phyloP scores from a whole-genome alignment of 2,888 invertebrate species.

The Idaea straminata region DNA sequence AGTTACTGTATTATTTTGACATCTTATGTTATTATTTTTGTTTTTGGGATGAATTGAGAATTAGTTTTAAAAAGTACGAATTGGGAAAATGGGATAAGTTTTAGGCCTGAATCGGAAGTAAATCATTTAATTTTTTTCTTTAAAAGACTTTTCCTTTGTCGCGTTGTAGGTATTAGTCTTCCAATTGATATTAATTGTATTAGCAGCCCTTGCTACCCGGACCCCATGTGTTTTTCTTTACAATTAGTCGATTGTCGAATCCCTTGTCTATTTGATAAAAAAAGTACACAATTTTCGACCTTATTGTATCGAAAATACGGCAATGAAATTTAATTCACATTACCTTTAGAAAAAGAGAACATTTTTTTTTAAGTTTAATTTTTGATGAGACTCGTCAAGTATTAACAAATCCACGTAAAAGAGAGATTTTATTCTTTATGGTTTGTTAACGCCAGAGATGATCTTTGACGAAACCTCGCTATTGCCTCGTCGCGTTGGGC shows the following conservation, averaged over 20 bases:
- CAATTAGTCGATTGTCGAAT: constrained; percentile 61
- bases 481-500: no score
- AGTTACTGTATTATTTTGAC: no score
- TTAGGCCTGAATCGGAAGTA: constrained; percentile 14
- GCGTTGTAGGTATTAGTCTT: constrained; percentile 21
- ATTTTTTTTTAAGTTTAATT: no score
- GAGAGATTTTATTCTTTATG: no score
- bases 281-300: constrained; percentile 37
- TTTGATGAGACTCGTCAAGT: no score
- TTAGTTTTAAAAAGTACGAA: no score
- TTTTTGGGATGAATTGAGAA: no score
- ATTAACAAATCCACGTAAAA: no score
- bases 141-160: constrained; percentile 30
- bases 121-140: constrained; percentile 16
- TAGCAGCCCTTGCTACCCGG: constrained; percentile 57
- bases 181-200: constrained; percentile 78
- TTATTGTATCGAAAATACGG: constrained; percentile 28
- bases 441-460: no score
- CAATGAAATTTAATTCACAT: constrained; percentile 16
- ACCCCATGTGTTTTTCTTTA: constrained; percentile 77
- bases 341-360: not conserved
- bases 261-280: constrained; percentile 37
- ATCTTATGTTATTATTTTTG: no score
- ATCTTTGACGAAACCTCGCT: no score
- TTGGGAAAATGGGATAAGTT: no score